Base-by-base conservation (phyloP, 2,888 invertebrate species). In the Lapara coniferarum region DNA sequence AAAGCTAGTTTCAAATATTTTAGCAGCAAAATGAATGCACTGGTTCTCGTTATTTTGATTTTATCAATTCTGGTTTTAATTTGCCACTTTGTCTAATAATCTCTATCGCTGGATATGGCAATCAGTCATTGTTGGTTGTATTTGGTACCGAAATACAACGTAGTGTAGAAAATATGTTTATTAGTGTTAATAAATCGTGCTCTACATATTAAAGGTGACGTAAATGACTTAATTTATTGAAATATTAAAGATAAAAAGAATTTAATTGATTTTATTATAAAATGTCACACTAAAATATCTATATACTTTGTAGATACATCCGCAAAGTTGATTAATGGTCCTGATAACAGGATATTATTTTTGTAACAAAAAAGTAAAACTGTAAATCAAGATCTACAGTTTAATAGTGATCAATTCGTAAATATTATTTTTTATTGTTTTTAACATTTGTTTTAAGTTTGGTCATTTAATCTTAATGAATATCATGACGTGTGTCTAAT, bases 121-220 rank as follows among this genome's bases (percentile, higher is more conserved):
- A 59, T 59, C 44, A 59, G n/a, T 59, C 59, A 44, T 85, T 88
- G 86, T 87, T 71, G 85, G 71, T 72, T 73, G 78, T 72, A 69
- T 69, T 46, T n/a, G 71, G 69, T 51, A 70, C 70, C 67, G 69
- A 69, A 73, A 70, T 72, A 70, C 52, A 66, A 52, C 49, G 30
- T 10, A 51, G 52, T 66, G 49, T 52, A 49, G 30, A 25, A 66
- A 44, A 37, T 16, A 66, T 49, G 30, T 52, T 52, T 14, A 14
- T 51, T 30, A 19, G n/a, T 13, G 13, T 55, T 44, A n/a, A 52
- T 67, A 16, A 67, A 67, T 30, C 37, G 37, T 67, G 52, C 25
- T 52, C 30, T 14, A 53, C 13, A 44, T 66, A 66, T 55, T 44
- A 52, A 25, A 16, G 16, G 37, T 10, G 37, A 52, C 25, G 12